Percentiles rank a stretch among this genome's conserved stretches.
These are phyloP conservation scores for Drosophila mercatorum DNA, from an alignment of 2,888 invertebrate genomes.

Conservation along the genomic window DNA sequence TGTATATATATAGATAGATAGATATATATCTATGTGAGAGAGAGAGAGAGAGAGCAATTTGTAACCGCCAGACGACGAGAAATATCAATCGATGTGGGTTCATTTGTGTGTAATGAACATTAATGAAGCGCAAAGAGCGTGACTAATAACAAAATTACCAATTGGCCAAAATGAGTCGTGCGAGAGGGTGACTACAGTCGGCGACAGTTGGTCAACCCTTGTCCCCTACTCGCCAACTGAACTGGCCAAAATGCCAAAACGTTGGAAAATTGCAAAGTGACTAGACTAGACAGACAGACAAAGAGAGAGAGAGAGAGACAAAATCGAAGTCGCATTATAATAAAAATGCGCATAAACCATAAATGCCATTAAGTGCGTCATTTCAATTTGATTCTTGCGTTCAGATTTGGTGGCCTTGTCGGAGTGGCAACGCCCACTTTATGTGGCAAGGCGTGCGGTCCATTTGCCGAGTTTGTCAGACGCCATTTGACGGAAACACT, in stretches of 20 bases:
- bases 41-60: conserved; percentile 27
- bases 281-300: conserved; percentile 14
- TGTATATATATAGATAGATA: background rate
- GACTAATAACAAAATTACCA: conserved; percentile 80
- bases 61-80: conserved; percentile 66
- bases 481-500: conserved; percentile 47
- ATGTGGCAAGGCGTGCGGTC: conserved; percentile 27
- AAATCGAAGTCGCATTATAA: conserved; percentile 61
- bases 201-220: conserved; percentile 58
- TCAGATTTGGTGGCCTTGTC: conserved; percentile 57
- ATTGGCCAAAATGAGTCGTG: conserved; percentile 69
- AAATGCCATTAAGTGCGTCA: conserved; percentile 78
- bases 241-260: conserved; percentile 49
- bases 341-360: conserved; percentile 76
- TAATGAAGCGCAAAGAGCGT: conserved; percentile 80
- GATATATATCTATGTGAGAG: background rate
- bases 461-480: conserved; percentile 40
- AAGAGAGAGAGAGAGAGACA: background rate
- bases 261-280: conserved; percentile 28
- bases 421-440: conserved; percentile 46
- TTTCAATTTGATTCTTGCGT: conserved; percentile 75
- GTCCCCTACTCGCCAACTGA: background rate
- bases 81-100: conserved; percentile 80
- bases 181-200: conserved; percentile 25
- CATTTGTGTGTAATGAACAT: conserved; percentile 81